Base-by-base conservation (phyloP, 2,888 invertebrate species). In the Nemapogon koenigi region DNA sequence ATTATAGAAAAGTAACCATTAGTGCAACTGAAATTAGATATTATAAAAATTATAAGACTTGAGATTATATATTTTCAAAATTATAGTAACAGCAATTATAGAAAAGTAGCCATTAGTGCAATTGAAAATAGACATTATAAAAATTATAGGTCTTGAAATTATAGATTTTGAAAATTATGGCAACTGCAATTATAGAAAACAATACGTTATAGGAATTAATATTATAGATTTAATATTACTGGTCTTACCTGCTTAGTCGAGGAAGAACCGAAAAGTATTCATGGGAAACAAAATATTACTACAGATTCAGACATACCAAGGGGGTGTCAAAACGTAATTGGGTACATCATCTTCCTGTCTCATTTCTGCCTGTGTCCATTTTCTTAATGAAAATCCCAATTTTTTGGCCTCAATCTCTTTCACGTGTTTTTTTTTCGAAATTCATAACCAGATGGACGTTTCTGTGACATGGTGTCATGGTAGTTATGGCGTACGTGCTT, bases 261-360 rank as follows among this genome's bases (percentile, higher is more conserved):
- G 36, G 37, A 37, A 41, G 37, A 37, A 37, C 41, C 33, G 37
- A 41, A 41, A 37, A 41, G 37, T 37, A 37, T 41, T 28, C 37
- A 41, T 37, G 41, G 37, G 33, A 41, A 41, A 41, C 41, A 41
- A 41, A 37, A 41, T 37, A 41, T 37, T 37, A 37, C 33, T 22
- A 6, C 10, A 22, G 22, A 7, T 22, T 8, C 22, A 22, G 22
- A 6, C 22, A 22, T 22, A 22, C 29, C 29, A 29, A 11, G 14
- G 29, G 7, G 29, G n/a, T n/a, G 29, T 11, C 29, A 29, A 29
- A 29, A 29, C 29, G 14, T 29, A 7, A 29, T 10, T 11, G 11
- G 7, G 7, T 6, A 7, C 7, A 6, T 8, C n/a, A 13, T 29
- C 29, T 29, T 29, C n/a, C 29, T 29, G n/a, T 8, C 29, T 29